These are phyloP conservation scores for Parochlus steinenii DNA, from an alignment of 2,888 invertebrate genomes.

Conservation along the genomic window DNA sequence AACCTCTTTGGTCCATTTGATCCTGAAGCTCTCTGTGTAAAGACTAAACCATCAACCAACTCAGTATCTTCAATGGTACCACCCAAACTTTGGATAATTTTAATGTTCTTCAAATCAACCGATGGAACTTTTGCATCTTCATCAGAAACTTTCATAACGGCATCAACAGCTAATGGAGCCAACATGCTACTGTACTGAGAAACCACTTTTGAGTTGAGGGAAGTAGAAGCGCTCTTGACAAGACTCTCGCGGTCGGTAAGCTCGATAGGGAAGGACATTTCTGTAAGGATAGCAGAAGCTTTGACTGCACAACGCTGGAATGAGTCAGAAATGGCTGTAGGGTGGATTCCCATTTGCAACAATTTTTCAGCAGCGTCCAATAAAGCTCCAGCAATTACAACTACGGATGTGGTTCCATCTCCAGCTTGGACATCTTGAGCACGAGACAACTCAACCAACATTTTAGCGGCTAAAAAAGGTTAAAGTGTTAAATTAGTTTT, in stretches of 20 bases:
- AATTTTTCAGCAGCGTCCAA: constrained; percentile 89
- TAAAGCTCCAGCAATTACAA: constrained; percentile 90
- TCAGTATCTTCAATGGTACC: constrained; percentile 97
- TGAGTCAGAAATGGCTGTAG: constrained; percentile 91
- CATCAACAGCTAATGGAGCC: constrained; percentile 94
- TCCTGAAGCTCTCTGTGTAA: constrained; percentile 77
- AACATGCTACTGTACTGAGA: constrained; percentile 91
- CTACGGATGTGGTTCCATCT: constrained; percentile 98
- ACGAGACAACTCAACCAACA: constrained; percentile 94
- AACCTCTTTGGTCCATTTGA: constrained; percentile 83
- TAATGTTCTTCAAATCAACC: constrained; percentile 89
- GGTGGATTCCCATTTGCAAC: constrained; percentile 87
- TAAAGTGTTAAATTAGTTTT: no score
- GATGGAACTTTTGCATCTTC: constrained; percentile 45
- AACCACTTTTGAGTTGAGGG: constrained; percentile 96
- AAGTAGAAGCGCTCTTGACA: constrained; percentile 90
- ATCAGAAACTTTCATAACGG: constrained; percentile 57
- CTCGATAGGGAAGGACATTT: constrained; percentile 76
- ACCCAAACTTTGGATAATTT: constrained; percentile 91
- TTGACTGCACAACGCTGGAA: constrained; percentile 54
- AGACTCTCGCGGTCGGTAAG: constrained; percentile 73
- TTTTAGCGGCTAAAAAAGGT: constrained; percentile 14
- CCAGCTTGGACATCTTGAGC: constrained; percentile 99
- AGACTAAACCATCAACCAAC: constrained; percentile 86
- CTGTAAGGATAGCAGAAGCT: constrained; percentile 46